Percentiles rank a stretch among this genome's conserved stretches.
phyloP scores from a whole-genome alignment of 2,113 vertebrate genomes.

The Tor tambroides region DNA sequence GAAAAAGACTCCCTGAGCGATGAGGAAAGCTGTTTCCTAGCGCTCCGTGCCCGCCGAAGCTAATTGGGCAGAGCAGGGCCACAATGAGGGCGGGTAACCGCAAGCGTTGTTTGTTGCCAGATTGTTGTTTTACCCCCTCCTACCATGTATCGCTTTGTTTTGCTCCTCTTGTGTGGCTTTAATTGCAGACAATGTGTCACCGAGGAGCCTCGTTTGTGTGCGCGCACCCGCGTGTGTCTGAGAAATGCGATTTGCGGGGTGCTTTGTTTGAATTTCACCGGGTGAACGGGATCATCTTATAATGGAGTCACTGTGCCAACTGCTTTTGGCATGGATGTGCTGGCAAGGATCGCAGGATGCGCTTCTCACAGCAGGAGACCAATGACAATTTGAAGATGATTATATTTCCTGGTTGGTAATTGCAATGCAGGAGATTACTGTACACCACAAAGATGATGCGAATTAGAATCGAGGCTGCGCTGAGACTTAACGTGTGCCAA shows the following conservation, averaged over 20 bases:
- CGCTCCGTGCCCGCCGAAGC: slow-evolving; percentile 62
- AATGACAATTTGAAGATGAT: slow-evolving; percentile 45
- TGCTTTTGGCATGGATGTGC: slow-evolving; percentile 46
- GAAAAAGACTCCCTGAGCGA: slow-evolving; percentile 70
- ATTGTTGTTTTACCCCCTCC: slow-evolving; percentile 44
- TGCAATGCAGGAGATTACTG: slow-evolving; percentile 49
- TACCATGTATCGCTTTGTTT: slow-evolving; percentile 53
- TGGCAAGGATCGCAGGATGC: slow-evolving; percentile 41
- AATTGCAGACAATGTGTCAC: slow-evolving; percentile 68
- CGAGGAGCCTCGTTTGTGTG: slow-evolving; percentile 52
- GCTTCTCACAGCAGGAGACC: slow-evolving; percentile 43
- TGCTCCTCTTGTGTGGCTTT: slow-evolving; percentile 52
- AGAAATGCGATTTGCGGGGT: slow-evolving; percentile 50
- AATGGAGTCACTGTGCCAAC: slow-evolving; percentile 45
- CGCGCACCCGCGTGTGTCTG: slow-evolving; percentile 21
- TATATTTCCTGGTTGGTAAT: slow-evolving; percentile 52
- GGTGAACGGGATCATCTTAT: slow-evolving; percentile 35
- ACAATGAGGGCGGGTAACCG: slow-evolving; percentile 70
- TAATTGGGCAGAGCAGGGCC: slow-evolving; percentile 78
- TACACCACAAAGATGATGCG: slow-evolving; percentile 18
- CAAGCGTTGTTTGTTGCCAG: slow-evolving; percentile 60
- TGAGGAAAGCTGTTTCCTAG: slow-evolving; percentile 63
- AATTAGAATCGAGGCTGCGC: slow-evolving; percentile 7
- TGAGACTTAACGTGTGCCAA: background rate
- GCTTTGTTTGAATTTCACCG: slow-evolving; percentile 44